Base-by-base conservation (phyloP, 2,113 vertebrate genomes). In the Prietella phreatophila region DNA sequence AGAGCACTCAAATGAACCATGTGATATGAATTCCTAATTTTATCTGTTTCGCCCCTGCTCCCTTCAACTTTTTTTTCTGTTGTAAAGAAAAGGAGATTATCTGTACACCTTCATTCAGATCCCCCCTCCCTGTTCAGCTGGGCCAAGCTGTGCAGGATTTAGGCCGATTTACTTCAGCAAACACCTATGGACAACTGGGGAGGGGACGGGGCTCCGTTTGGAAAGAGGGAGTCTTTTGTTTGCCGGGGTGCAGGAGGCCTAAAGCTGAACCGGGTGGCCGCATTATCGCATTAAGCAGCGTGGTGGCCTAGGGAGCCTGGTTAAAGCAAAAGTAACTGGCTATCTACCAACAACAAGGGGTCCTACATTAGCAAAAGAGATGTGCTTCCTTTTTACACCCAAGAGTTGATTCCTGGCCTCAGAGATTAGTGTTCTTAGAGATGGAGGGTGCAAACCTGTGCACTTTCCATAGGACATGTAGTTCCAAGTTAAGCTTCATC, bases 131-230 rank as follows among this genome's bases (percentile, higher is more conserved):
- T 4, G 79, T 87, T 89, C 89, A 88, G 82, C 79, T 86, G 90
- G 88, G 96, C 95, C 95, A 96, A 96, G 95, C 95, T 93, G 94
- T 92, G 95, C 94, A 95, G 96, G 97, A 97, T 97, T 98, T 97
- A 97, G 97, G 94, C 96, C 97, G 96, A 97, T 97, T 97, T 97
- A 97, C 96, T 97, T 97, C 95, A 95, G 94, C 96, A 96, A 97
- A 96, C 96, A 96, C 96, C 97, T 97, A 96, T 96, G 96, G 96
- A 96, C 95, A 96, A 95, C 96, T 87, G 94, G 95, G 94, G 92
- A 94, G 95, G 95, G 95, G 94, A 95, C 93, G 50, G 55, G 83
- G 94, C 94, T 95, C 95, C 94, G 95, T 95, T 95, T 58, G 81
- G 88, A 95, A 96, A 95, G 95, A 97, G 96, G 95, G 93, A 96